Base-by-base conservation (phyloP, 2,888 invertebrate genomes). In the Trilocha varians region DNA sequence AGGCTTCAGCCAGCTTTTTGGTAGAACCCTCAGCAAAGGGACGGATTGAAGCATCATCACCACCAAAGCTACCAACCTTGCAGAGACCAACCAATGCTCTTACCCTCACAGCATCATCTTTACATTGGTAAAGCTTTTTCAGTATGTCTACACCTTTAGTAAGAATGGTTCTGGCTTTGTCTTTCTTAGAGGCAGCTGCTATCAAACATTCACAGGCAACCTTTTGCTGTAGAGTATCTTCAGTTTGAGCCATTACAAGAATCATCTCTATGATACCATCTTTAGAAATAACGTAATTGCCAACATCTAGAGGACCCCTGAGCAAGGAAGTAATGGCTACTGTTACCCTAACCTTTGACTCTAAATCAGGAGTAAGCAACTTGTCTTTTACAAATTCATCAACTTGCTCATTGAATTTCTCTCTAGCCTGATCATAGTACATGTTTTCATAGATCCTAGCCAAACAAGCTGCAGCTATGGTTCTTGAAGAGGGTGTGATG, bases 1-100 rank as follows among this genome's bases (percentile, higher is more conserved):
- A 99, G 0, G 98, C 97, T 72, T 96, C 95, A 1, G 98, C 96
- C 48, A 99, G 79, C 73, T 97, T 97, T 41, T 91, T 87, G 1
- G 95, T 96, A 0, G 98, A 95, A 1, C 98, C 98, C 63, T 99
- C 99, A 34, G 97, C 94, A 85, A 99, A 97, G 2, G 98, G 97
- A 48, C 93, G 90, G 43, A 94, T 90, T n/a, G 97, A 94, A 11
- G 96, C 96, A 86, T 99, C 99, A 53, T 93, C 93, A 11, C 99
- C 99, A 36, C 98, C 97, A 61, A 95, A 94, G 63, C 94, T 93
- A 9, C 98, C 98, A 45, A 99, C 78, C 78, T 99, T 99, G 66
- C 99, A 99, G 1, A 99, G 86, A 11, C 99, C 99, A 41, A 96
- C 96, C 32, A 96, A 74, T 5, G 96, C 96, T 49, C 96, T 88